Base-by-base conservation (phyloP, 2,888 invertebrate genomes). In the Anticlea derivata region DNA sequence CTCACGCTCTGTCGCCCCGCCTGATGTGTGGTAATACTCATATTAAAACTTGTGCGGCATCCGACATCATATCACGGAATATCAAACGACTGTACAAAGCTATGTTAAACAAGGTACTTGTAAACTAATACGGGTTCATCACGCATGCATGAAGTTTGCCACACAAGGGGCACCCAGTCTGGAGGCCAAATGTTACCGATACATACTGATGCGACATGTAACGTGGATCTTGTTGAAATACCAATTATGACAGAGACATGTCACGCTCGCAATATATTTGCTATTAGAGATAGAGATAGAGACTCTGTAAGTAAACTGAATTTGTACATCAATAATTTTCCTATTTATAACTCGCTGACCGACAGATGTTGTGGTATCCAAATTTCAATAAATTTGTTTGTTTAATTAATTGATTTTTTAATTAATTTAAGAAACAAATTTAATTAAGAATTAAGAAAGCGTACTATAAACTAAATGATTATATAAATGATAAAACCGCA, bases 91-190 rank as follows among this genome's bases (percentile, higher is more conserved):
- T 47, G 68, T 71, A 80, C 81, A 80, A 81, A 82, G 83, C 65
- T 77, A 80, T 78, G 78, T 73, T 69, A 75, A 78, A 72, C 71
- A 71, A 76, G 73, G 60, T 60, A 75, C 73, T 73, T 72, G 65
- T 55, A 64, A 80, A 83, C 83, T 85, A 83, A 83, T 83, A 80
- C 73, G 63, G 67, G 68, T 72, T 83, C 81, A 86, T 86, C 77
- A 72, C 64, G 76, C 75, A 84, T 83, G 84, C 84, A 80, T 76
- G 77, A 83, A 86, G 78, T 83, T 76, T 50, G 59, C 51, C 61
- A 64, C 54, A 58, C 55, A 56, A 35, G 55, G 53, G 51, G 12
- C 23, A 3, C 30, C 12, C 11, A 39, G 46, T 51, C 29, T 47
- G 43, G 48, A 50, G 41, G 55, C 60, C 55, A 57, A 62, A 60